A percentile compares a stretch with the other conserved stretches of the same genome.
phyloP scores from a whole-genome alignment of 2,113 vertebrate genomes.

The Falco punctatus region DNA sequence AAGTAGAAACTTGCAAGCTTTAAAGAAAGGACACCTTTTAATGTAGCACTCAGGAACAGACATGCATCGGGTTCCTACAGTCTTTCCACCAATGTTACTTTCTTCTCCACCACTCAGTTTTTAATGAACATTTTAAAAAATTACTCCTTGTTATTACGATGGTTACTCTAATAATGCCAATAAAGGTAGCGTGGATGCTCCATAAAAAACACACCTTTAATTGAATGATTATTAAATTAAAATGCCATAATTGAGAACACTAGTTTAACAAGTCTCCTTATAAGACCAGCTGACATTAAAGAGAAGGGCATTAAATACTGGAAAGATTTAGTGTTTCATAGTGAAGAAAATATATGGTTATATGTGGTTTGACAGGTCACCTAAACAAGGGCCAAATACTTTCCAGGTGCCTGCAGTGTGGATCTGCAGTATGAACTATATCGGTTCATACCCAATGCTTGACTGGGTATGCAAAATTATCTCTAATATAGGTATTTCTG shows the following conservation, averaged over 20 bases:
- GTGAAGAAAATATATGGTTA: constrained; percentile 19
- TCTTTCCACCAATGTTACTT: neutral
- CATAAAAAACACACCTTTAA: constrained; percentile 71
- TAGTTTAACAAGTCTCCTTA: constrained; percentile 51
- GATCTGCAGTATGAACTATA: neutral
- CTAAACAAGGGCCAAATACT: neutral
- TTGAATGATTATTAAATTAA: constrained; percentile 67
- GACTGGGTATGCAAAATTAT: neutral
- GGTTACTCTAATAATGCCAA: constrained; percentile 62
- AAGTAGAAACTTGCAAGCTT: constrained; percentile 33
- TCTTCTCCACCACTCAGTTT: neutral
- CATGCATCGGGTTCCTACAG: neutral
- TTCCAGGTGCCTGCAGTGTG: neutral
- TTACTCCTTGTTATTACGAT: constrained; percentile 52
- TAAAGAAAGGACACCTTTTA: constrained; percentile 59
- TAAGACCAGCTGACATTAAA: constrained; percentile 14
- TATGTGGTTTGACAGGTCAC: neutral
- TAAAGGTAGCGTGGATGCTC: constrained; percentile 50
- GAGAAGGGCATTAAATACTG: constrained; percentile 17
- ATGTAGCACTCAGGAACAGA: constrained; percentile 34
- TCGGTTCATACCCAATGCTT: neutral
- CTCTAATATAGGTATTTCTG: neutral
- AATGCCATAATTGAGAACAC: constrained; percentile 48
- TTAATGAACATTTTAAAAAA: constrained; percentile 72
- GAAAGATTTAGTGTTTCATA: neutral